Percentiles rank a stretch among this genome's conserved stretches.
Evolutionary conservation across 2,888 invertebrate species (phyloP).

Genomic region (Nebria brevicollis): DNA sequence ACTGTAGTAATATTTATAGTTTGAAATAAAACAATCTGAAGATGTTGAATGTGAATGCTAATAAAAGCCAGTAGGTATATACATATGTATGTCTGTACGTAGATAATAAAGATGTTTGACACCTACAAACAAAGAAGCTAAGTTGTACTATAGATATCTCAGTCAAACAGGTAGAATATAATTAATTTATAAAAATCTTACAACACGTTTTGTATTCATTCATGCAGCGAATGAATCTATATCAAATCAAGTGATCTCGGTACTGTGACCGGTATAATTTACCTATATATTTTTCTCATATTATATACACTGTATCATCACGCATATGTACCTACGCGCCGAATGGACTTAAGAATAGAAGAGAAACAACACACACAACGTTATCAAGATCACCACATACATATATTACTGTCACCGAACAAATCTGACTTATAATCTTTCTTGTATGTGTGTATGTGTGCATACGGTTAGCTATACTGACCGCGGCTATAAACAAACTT

Average conservation of each 20-base stretch:
- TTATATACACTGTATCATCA: background rate
- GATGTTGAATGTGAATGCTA: no score
- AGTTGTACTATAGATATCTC: background rate
- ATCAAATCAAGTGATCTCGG: constrained; percentile 17
- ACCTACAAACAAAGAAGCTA: background rate
- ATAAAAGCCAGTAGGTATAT: no score
- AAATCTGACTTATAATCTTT: constrained; percentile 20
- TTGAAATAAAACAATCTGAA: no score
- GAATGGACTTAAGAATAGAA: background rate
- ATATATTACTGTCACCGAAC: constrained; percentile 21
- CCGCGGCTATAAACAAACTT: constrained; percentile 20
- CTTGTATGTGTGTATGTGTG: background rate
- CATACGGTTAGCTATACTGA: background rate
- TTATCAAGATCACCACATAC: constrained; percentile 25
- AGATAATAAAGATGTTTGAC: background rate
- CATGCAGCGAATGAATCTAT: constrained; percentile 4
- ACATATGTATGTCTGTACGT: no score
- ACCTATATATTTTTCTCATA: constrained; percentile 10
- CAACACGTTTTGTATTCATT: constrained; percentile 23
- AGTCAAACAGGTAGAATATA: constrained; percentile 15
- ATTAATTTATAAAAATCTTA: constrained; percentile 29
- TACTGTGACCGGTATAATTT: constrained; percentile 11
- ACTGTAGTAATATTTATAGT: no score
- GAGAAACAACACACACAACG: background rate
- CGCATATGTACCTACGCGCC: background rate